These are phyloP conservation scores for Tortrix viridana DNA, from an alignment of 2,888 invertebrate genomes.

Conservation along the genomic window DNA sequence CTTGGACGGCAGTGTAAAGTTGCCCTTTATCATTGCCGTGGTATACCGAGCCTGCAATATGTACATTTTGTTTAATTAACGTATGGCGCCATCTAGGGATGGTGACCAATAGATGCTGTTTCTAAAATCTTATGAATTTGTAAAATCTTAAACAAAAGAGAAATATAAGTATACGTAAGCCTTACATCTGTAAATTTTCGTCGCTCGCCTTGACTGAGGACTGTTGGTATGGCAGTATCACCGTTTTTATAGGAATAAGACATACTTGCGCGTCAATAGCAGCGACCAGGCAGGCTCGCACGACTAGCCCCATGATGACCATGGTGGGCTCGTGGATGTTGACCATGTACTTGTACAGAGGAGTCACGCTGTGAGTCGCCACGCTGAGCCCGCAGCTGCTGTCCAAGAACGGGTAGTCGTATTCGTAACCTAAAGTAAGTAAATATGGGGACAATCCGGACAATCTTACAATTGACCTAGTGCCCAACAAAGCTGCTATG, in stretches of 20 bases:
- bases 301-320: conserved; percentile 89
- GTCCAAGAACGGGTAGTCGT: conserved; percentile 89
- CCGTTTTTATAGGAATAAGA: not conserved
- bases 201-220: too few relatives aligned
- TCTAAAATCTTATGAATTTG: too few relatives aligned
- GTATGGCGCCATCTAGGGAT: not conserved
- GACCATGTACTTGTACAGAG: conserved; percentile 90
- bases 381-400: conserved; percentile 85
- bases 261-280: conserved; percentile 74
- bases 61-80: not conserved
- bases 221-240: too few relatives aligned
- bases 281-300: conserved; percentile 84
- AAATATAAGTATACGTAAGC: too few relatives aligned
- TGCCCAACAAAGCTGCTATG: too few relatives aligned
- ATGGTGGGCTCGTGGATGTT: conserved; percentile 89
- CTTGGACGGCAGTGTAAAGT: conserved; percentile 67
- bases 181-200: too few relatives aligned
- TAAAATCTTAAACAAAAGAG: too few relatives aligned
- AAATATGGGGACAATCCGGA: too few relatives aligned
- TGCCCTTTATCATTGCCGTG: conserved; percentile 66
- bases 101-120: too few relatives aligned
- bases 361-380: conserved; percentile 83
- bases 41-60: conserved; percentile 70
- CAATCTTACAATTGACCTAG: too few relatives aligned
- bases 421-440: conserved; percentile 87